Evolutionary conservation across 2,888 invertebrate species (phyloP).

Genomic region (Eutolmus rufibarbis): DNA sequence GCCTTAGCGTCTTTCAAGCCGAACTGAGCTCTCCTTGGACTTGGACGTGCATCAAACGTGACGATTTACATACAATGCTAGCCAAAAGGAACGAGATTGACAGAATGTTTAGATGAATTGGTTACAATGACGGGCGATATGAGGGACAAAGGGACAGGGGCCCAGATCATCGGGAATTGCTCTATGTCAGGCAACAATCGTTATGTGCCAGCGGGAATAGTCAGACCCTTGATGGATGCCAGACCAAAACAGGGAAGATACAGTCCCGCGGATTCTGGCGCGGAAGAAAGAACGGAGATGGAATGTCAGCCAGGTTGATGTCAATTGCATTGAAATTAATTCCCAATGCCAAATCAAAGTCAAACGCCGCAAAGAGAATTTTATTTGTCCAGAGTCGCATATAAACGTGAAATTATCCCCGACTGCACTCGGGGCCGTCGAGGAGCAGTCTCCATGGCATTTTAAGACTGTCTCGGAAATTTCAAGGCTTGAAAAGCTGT

Average conservation of each 20-base stretch:
- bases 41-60: conserved; percentile 37
- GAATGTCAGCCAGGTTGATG: conserved; percentile 43
- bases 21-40: conserved; percentile 10
- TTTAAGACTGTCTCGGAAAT: conserved; percentile 27
- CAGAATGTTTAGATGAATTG: conserved; percentile 41
- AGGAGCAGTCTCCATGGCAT: background rate
- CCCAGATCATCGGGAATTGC: conserved; percentile 15
- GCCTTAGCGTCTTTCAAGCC: conserved; percentile 21
- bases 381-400: conserved; percentile 37
- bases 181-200: conserved; percentile 35
- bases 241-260: conserved; percentile 31
- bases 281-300: background rate
- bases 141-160: background rate
- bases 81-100: conserved; percentile 32
- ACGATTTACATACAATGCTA: conserved; percentile 44
- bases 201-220: conserved; percentile 29
- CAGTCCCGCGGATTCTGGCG: background rate
- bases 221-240: conserved; percentile 25
- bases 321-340: conserved; percentile 49
- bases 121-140: background rate
- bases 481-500: conserved; percentile 29
- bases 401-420: conserved; percentile 34
- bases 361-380: conserved; percentile 44
- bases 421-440: background rate
- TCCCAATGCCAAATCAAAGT: conserved; percentile 49